Base-by-base conservation (phyloP, 1,140 invertebrate genomes). In the Lepidotrigona ventralis region DNA sequence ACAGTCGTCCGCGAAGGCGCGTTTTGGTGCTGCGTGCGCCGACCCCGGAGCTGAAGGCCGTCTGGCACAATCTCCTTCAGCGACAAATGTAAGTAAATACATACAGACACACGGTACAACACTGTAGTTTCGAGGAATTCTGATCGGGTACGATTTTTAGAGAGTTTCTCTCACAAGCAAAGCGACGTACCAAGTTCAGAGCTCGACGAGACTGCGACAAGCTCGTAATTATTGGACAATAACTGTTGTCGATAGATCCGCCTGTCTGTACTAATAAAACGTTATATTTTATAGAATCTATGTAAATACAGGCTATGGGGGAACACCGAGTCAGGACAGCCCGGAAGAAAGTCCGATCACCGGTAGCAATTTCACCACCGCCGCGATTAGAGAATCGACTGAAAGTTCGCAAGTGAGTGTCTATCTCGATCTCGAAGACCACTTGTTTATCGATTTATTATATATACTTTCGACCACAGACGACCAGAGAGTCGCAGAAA, bases 31-130 rank as follows among this genome's bases (percentile, higher is more conserved):
- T 98, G 17, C 94, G 97, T 53, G 97, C 97, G 1, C 97, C 97
- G 0, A 97, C 96, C 1, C 95, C 96, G 63, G 97, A 98, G 91
- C 92, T 98, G 14, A 98, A 98, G 91, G 97, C 97, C 29, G 97
- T 98, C 4, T 98, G 97, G 97, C 97, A 98, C 91, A 98, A 97
- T 90, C 95, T 98, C n/a, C 94, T 98, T 19, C 97, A 98, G 88
- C 95, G 97, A 81, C 97, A 98, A 94, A 97, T 98, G 97, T 98
- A 94, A 33, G 33, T 33, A 33, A 33, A 33, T 33, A 33, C 33
- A 33, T 3, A 33, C 33, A 3, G 2, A n/a, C n/a, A n/a, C 33
- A 33, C 4, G 33, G 33, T 33, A 33, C n/a, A n/a, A n/a, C n/a
- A n/a, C n/a, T n/a, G n/a, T 12, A 53, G 60, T 77, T 66, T 64